Conservation (phyloP, 2,888 invertebrate genomes). For the Lamellibrachia satsuma region DNA sequence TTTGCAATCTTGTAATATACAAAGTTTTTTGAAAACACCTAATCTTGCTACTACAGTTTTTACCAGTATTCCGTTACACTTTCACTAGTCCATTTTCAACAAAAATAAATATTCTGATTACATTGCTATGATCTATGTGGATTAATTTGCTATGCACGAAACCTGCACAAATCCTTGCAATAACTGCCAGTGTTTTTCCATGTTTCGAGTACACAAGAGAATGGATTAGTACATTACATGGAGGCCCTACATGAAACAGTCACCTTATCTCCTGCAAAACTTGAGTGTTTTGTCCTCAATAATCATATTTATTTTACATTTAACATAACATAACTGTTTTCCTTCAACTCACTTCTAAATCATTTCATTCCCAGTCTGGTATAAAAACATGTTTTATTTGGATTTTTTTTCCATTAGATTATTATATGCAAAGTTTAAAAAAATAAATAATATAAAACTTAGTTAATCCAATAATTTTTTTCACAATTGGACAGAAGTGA, state of each 20-base stretch:
- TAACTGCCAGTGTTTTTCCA: not conserved
- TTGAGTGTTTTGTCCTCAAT: not conserved
- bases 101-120: not conserved
- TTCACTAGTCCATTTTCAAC: not conserved
- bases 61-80: not conserved
- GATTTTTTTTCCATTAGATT: not conserved
- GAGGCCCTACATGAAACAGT: not conserved
- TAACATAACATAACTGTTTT: not conserved
- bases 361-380: not conserved
- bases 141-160: not conserved
- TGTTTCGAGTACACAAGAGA: not conserved
- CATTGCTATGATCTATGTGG: not conserved
- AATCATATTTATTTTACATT: not conserved
- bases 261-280: not conserved
- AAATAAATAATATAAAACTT: not conserved
- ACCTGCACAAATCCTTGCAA: not conserved
- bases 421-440: not conserved
- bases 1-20: not conserved
- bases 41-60: not conserved
- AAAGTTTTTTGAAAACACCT: not conserved
- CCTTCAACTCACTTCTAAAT: not conserved
- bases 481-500: no score
- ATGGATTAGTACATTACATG: not conserved
- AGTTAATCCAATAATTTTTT: not conserved
- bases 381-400: not conserved